Evolutionary conservation across 1,140 invertebrate species (phyloP).

Genomic region (Carcinoscorpius rotundicauda): DNA sequence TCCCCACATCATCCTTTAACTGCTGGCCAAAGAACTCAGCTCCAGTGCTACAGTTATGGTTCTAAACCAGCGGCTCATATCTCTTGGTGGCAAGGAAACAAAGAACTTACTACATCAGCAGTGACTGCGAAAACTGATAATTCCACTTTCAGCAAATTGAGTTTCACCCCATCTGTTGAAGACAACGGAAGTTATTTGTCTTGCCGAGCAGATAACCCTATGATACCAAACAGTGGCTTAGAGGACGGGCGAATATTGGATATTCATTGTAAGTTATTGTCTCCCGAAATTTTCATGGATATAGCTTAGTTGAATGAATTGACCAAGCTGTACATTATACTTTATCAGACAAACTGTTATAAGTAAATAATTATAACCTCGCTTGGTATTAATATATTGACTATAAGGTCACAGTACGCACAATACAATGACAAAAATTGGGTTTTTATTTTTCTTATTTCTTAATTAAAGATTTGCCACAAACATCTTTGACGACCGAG

Average conservation of each 20-base stretch:
- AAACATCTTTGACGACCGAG: no score
- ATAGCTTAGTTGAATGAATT: background rate
- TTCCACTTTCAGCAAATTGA: conserved; percentile 16
- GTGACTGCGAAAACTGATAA: conserved; percentile 22
- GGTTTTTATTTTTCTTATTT: no score
- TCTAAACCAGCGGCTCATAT: conserved; percentile 25
- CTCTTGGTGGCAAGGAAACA: conserved; percentile 26
- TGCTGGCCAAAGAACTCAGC: conserved; percentile 23
- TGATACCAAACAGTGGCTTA: conserved; percentile 41
- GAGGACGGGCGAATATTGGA: conserved; percentile 72
- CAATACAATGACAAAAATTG: no score
- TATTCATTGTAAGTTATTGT: conserved; percentile 61
- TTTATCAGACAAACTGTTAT: background rate
- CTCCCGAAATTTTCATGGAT: background rate
- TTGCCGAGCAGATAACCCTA: conserved; percentile 67
- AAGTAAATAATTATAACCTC: background rate
- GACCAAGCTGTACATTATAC: background rate
- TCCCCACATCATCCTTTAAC: conserved; percentile 20
- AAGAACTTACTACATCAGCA: conserved; percentile 15
- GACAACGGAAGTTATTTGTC: conserved; percentile 68
- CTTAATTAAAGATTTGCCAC: no score
- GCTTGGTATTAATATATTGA: no score
- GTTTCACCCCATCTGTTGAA: conserved; percentile 46
- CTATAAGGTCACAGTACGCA: conserved; percentile 61
- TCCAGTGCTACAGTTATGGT: conserved; percentile 23